phyloP scores from a whole-genome alignment of 2,888 invertebrate species.

The Cylindroiulus punctatus region DNA sequence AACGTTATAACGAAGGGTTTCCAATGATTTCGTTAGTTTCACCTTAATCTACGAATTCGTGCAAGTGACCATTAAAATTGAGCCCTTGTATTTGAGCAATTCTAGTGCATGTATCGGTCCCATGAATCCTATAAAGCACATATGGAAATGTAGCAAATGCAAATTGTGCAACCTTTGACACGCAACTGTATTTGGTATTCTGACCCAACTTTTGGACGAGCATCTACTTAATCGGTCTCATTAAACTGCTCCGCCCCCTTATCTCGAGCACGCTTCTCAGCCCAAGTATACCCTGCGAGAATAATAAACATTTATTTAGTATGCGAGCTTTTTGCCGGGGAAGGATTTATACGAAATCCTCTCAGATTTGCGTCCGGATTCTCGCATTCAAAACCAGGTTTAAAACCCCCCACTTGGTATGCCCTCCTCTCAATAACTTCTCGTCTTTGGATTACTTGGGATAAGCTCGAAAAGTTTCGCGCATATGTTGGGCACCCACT shows the following conservation, averaged over 20 bases:
- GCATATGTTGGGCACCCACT: background rate
- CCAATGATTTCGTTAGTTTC: no score
- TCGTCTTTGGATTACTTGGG: constrained; percentile 31
- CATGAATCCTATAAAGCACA: background rate
- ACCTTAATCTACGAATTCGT: background rate
- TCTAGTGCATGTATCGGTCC: background rate
- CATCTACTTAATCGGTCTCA: constrained; percentile 22
- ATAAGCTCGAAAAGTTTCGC: constrained; percentile 6
- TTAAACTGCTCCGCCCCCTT: background rate
- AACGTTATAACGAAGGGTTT: no score
- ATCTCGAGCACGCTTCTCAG: background rate
- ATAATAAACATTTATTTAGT: constrained; percentile 29
- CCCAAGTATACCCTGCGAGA: background rate
- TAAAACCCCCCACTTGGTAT: background rate
- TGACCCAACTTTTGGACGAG: background rate
- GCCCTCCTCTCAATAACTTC: constrained; percentile 33
- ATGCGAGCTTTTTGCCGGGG: background rate
- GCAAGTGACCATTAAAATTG: background rate
- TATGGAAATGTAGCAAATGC: background rate
- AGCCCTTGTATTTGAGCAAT: background rate
- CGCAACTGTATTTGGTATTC: background rate
- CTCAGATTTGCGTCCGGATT: constrained; percentile 23
- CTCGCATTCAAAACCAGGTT: background rate
- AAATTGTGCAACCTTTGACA: background rate
- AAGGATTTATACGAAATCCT: background rate